phyloP scores from a whole-genome alignment of 2,888 invertebrate genomes.

The Synergus gifuensis region DNA sequence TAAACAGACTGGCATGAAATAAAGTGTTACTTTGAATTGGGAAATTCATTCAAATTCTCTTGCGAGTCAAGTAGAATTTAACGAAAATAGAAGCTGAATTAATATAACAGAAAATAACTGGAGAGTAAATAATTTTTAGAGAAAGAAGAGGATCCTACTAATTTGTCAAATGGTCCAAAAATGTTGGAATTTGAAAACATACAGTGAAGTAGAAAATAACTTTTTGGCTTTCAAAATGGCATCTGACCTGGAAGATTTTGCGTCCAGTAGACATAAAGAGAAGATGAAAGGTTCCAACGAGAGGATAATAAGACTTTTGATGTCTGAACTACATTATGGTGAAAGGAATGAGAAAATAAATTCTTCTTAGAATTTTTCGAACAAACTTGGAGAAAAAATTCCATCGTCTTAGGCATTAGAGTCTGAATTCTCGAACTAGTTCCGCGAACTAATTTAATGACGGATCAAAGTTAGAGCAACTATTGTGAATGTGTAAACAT shows the following conservation, averaged over 20 bases:
- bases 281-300: no score
- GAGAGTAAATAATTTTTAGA: background rate
- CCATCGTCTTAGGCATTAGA: no score
- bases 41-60: background rate
- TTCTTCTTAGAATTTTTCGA: no score
- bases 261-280: background rate
- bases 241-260: conserved; percentile 1
- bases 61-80: background rate
- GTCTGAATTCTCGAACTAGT: no score
- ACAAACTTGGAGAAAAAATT: no score
- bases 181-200: background rate
- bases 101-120: background rate
- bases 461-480: no score
- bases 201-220: background rate
- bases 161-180: background rate
- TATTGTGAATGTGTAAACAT: no score
- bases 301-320: no score
- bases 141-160: background rate
- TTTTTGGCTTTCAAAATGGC: background rate
- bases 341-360: no score
- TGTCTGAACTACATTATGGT: no score
- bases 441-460: no score
- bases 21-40: background rate
- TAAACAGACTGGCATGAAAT: background rate
- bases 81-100: background rate